These are phyloP conservation scores for Zophobas atratus DNA, from an alignment of 1,140 invertebrate genomes.

Conservation along the genomic window DNA sequence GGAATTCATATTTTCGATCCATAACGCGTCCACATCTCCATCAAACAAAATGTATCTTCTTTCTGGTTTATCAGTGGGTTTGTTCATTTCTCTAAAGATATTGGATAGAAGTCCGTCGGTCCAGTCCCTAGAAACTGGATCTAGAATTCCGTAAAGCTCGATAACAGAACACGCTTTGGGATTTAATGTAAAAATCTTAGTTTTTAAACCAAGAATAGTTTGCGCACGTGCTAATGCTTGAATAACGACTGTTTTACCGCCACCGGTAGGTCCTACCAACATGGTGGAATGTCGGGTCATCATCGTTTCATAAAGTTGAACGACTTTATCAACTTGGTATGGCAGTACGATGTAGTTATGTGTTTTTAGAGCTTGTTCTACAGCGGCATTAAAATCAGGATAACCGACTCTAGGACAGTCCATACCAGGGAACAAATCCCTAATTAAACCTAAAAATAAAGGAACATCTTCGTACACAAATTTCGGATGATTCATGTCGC, in stretches of 20 bases:
- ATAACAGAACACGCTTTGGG: conserved; percentile 90
- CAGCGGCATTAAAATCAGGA: conserved; percentile 86
- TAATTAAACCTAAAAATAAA: conserved; percentile 89
- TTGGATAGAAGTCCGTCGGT: conserved; percentile 91
- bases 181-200: conserved; percentile 85
- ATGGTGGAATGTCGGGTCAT: conserved; percentile 93
- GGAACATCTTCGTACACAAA: conserved; percentile 93
- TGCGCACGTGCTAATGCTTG: conserved; percentile 87
- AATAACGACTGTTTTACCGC: conserved; percentile 91
- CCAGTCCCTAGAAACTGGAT: conserved; percentile 91
- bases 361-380: conserved; percentile 77
- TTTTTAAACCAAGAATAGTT: conserved; percentile 80
- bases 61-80: conserved; percentile 78
- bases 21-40: conserved; percentile 93
- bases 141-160: conserved; percentile 91
- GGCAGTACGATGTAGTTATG: conserved; percentile 82
- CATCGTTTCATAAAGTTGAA: conserved; percentile 95
- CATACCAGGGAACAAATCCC: conserved; percentile 90
- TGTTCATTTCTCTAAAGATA: conserved; percentile 93
- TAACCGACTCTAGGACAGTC: conserved; percentile 89
- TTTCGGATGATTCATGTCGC: conserved; percentile 94
- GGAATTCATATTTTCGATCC: conserved; percentile 97
- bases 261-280: conserved; percentile 92
- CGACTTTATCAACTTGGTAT: conserved; percentile 81
- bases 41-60: conserved; percentile 90